A percentile compares a stretch with the other conserved stretches of the same genome.
phyloP scores from a whole-genome alignment of 1,140 invertebrate species.

The Pseudomyrmex dendroicus region DNA sequence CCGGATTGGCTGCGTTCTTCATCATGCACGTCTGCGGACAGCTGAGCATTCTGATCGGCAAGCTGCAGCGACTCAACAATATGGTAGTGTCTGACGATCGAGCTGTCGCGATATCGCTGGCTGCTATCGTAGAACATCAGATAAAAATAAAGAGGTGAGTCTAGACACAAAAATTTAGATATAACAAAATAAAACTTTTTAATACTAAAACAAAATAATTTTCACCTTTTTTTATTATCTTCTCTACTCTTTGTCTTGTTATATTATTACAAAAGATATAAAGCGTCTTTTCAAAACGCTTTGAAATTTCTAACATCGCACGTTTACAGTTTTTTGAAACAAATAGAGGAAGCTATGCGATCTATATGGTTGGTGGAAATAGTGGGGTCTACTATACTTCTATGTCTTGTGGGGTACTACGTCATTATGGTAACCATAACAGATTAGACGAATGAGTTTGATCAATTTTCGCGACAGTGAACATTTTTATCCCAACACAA shows the following conservation, averaged over 20 bases:
- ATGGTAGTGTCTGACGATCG: not conserved
- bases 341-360: slow-evolving; percentile 46
- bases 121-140: slow-evolving; percentile 58
- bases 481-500: not conserved
- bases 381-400: slow-evolving; percentile 64
- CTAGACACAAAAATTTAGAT: not conserved
- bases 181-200: no score
- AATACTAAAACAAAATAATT: no score
- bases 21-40: slow-evolving; percentile 68
- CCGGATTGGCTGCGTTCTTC: slow-evolving; percentile 58
- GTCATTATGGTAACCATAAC: slow-evolving; percentile 57
- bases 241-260: no score
- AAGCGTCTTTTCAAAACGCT: no score
- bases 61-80: slow-evolving; percentile 39
- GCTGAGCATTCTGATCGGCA: slow-evolving; percentile 50
- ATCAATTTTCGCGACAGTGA: no score
- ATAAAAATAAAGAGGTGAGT: slow-evolving; percentile 51
- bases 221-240: no score
- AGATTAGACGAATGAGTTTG: not conserved
- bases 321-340: slow-evolving; percentile 54
- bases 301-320: not conserved
- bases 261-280: no score
- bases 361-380: slow-evolving; percentile 72
- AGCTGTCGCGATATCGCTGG: slow-evolving; percentile 7
- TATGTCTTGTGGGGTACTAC: slow-evolving; percentile 70